Percentiles rank a stretch among this genome's conserved stretches.
These are phyloP conservation scores for Andrena chrysosceles DNA, from an alignment of 2,888 invertebrate species.

Conservation along the genomic window DNA sequence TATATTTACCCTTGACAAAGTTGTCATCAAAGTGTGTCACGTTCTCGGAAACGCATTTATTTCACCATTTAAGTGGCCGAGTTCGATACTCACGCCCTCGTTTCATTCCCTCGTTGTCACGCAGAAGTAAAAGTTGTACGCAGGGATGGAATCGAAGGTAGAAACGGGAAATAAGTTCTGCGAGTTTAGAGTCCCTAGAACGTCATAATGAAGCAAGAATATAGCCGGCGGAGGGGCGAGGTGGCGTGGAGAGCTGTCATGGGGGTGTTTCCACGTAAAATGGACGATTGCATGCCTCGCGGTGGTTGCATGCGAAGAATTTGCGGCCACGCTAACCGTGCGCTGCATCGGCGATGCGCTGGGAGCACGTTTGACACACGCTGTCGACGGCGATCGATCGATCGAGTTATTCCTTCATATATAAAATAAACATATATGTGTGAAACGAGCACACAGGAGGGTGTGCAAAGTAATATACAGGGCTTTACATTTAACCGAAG, in stretches of 20 bases:
- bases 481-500: not conserved
- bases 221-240: not conserved
- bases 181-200: constrained; percentile 2
- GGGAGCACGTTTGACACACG: constrained; percentile 55
- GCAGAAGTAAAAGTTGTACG: not conserved
- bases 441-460: not conserved
- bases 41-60: not conserved
- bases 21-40: not conserved
- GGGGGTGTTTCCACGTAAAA: constrained; percentile 55
- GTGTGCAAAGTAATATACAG: not conserved
- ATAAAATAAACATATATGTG: not conserved
- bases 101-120: not conserved
- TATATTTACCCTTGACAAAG: not conserved
- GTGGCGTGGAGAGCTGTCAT: constrained; percentile 39
- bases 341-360: constrained; percentile 57
- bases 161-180: not conserved
- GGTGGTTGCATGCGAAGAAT: constrained; percentile 68
- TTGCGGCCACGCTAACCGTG: constrained; percentile 53
- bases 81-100: not conserved
- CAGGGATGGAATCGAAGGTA: not conserved
- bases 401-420: constrained; percentile 54
- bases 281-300: constrained; percentile 62
- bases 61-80: not conserved
- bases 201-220: constrained; percentile 21
- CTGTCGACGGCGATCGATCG: constrained; percentile 53